Evolutionary conservation across 64 coral and sea anemone species (phyloP).

Genomic region (Montipora foliosa): DNA sequence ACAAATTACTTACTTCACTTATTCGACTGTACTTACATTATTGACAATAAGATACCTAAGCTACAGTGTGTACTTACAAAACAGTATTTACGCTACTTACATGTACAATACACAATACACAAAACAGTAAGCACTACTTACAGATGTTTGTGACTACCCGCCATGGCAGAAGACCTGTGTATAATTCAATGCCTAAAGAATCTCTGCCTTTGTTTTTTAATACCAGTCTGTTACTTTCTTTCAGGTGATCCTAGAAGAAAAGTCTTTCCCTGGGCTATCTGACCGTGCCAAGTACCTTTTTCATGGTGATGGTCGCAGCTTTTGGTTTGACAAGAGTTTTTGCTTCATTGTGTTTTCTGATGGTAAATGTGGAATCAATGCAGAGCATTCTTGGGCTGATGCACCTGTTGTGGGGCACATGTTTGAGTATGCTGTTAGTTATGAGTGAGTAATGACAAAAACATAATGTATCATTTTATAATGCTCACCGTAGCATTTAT

Average conservation of each 20-base stretch:
- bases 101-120: too few relatives aligned
- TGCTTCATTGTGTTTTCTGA: slow-evolving; percentile 90
- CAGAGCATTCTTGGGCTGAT: slow-evolving; percentile 95
- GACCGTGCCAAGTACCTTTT: slow-evolving; percentile 89
- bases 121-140: too few relatives aligned
- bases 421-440: slow-evolving; percentile 87
- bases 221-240: neutral
- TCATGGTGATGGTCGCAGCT: slow-evolving; percentile 93
- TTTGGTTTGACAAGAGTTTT: slow-evolving; percentile 99
- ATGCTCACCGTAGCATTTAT: too few relatives aligned
- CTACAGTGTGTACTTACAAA: too few relatives aligned
- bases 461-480: too few relatives aligned
- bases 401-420: slow-evolving; percentile 96
- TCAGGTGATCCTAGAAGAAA: slow-evolving; percentile 90
- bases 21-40: too few relatives aligned
- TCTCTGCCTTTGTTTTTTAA: neutral
- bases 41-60: too few relatives aligned
- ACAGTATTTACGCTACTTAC: too few relatives aligned
- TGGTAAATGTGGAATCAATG: slow-evolving; percentile 94
- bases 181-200: too few relatives aligned
- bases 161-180: too few relatives aligned
- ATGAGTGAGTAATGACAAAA: slow-evolving; percentile 77
- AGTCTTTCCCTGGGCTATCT: slow-evolving; percentile 69
- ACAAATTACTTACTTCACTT: too few relatives aligned
- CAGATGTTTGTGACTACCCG: too few relatives aligned